Evolutionary conservation across 2,888 invertebrate genomes (phyloP), one percentile per base, ranked within the genome.

Genomic region (Sacculina carcini): DNA sequence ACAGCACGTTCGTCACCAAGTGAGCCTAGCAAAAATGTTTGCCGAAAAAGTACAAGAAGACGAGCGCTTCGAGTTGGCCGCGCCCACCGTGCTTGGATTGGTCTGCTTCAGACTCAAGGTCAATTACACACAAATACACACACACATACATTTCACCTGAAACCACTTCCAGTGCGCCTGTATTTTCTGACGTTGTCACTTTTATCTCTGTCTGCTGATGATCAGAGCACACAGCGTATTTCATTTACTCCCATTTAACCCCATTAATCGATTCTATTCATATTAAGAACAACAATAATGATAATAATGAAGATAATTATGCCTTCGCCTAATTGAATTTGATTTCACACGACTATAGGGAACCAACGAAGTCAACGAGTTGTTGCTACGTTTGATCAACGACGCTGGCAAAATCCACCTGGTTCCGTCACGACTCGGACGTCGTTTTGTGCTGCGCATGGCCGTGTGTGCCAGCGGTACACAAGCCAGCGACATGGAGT

Each of bases 321-420:
- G n/a, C n/a, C n/a, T n/a, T n/a, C n/a, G n/a, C n/a, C n/a, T n/a
- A n/a, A n/a, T n/a, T n/a, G n/a, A n/a, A n/a, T n/a, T n/a, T n/a
- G n/a, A n/a, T n/a, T 53, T 34, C n/a, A 26, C 52, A 36, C 32
- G 52, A 19, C 14, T 23, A 3, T 23, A 77, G 67, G 76, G 78
- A 9, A 67, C 72, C 1, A 89, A 92, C 63, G 83, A 83, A 56
- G 59, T 73, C 3, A 92, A 84, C 61, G 87, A 92, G 64, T 69
- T 71, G 3, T 67, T 92, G 2, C 65, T 89, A 56, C 81, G 83
- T 62, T 74, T 73, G 52, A 80, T 94, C 54, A 92, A 92, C 63
- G 83, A 80, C 0, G 76, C 83, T 51, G 87, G 89, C 5, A 77
- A 81, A 58, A 87, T 96, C 56, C 89, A 92, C 64, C 70, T 94